Evolutionary conservation across 2,797 vertebrate species (phyloP), one percentile per base, ranked within the genome.

Genomic region (Gadopsis marmoratus): DNA sequence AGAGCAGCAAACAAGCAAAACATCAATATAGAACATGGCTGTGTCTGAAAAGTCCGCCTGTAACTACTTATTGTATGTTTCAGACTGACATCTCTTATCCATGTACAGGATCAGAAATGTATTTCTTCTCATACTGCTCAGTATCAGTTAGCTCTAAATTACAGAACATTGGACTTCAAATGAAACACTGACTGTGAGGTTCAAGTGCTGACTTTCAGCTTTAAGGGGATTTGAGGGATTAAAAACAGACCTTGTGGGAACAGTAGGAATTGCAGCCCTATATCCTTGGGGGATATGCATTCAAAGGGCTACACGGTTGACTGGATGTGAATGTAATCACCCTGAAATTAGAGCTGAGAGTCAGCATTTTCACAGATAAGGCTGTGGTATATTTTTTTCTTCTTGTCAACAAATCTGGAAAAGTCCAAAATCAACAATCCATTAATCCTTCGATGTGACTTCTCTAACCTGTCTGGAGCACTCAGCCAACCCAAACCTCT

Each of bases 1-100:
- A 72, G 48, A 78, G 65, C 60, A 81, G 56, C 8, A 85, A 83
- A 66, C 56, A 63, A 62, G 59, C 19, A 60, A 58, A 71, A 84
- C 67, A 78, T 29, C 29, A 48, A 39, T 45, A 65, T 1, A 58
- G 11, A 60, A 79, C 26, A 48, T 37, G 54, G 65, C 64, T 64
- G 70, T 75, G 51, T 79, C 71, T 82, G 65, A 76, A 70, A 75
- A 68, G 39, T 53, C 14, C 14, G 2, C 41, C 31, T 2, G 77
- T 74, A 59, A 64, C 51, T 47, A 43, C 43, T 56, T 2, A 4
- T 4, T 51, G 4, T 41, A 26, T 17, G 12, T 45, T 61, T 63
- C 48, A 60, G 21, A 17, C 70, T 19, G 3, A 51, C 41, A 7
- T 54, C 11, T 76, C 23, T 55, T 13, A 39, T 47, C n/a, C 31